These are phyloP conservation scores for Mus pahari DNA, from an alignment of 2,113 vertebrate genomes.

Conservation along the genomic window DNA sequence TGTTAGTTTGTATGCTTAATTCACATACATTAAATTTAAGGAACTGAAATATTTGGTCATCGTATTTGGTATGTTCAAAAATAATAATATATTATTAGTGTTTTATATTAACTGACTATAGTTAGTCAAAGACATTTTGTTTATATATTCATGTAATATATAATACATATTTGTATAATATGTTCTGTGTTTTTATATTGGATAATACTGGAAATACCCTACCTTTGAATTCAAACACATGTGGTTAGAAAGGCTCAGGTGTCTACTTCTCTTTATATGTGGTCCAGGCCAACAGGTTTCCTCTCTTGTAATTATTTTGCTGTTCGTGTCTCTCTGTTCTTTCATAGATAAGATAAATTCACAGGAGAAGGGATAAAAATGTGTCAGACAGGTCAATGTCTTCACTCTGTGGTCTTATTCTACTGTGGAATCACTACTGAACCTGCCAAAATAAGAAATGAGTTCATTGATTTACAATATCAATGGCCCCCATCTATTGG, in stretches of 20 bases:
- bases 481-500: constrained; percentile 63
- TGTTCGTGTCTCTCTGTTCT: constrained; percentile 36
- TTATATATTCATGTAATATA: neutral
- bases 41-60: neutral
- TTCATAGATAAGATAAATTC: constrained; percentile 21
- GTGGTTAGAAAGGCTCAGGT: neutral
- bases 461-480: constrained; percentile 71
- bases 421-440: constrained; percentile 53
- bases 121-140: neutral
- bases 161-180: too few species aligned
- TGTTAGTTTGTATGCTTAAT: neutral
- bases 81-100: neutral
- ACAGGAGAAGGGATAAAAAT: constrained; percentile 40
- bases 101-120: neutral
- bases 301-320: constrained; percentile 39
- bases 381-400: constrained; percentile 49
- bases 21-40: neutral
- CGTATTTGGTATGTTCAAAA: neutral
- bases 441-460: constrained; percentile 65
- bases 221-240: neutral
- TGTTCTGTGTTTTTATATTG: neutral
- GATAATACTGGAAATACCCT: neutral
- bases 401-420: constrained; percentile 46
- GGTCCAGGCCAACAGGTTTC: neutral
- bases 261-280: neutral